Base-by-base conservation (phyloP, 2,113 vertebrate species). In the Argyrosomus japonicus region DNA sequence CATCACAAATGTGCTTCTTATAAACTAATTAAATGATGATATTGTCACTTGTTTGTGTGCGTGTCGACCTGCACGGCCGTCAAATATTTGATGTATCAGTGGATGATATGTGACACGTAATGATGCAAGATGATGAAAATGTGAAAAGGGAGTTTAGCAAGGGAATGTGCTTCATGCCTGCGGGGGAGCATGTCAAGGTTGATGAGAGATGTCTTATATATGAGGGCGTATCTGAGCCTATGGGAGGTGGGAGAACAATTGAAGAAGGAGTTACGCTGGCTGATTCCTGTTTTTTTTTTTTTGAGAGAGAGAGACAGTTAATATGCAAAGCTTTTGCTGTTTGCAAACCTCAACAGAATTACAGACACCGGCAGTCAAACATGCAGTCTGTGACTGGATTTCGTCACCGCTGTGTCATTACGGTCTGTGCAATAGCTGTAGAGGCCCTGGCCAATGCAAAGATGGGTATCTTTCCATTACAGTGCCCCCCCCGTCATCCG, bases 61-160 rank as follows among this genome's bases (percentile, higher is more conserved):
- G 1, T 19, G 50, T 13, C 50, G 40, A 70, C 61, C 25, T 64
- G 62, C 68, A n/a, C 13, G 11, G 64, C 29, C 10, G 15, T 56
- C 1, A 18, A 40, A 45, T 54, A 75, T 79, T 58, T 80, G 86
- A 81, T 77, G 43, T 75, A 36, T 75, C 77, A 32, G 19, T n/a
- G 40, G 63, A 72, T 77, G 77, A 82, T 84, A 77, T 63, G 74
- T 84, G 80, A 83, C 69, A 82, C 32, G 27, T 62, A 54, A 77
- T 89, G 89, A 91, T 83, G 83, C 69, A 82, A 91, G 83, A 68
- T 90, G 89, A 83, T 87, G 83, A 85, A 93, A 89, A 87, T 78
- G 69, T 77, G 60, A 87, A 86, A 70, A 18, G 47, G 80, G 51
- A 32, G 23, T 48, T 77, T 19, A n/a, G 79, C 53, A 75, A 79